Percentiles rank a stretch among this genome's conserved stretches.
Conservation (phyloP, 2,888 invertebrate genomes). For the Resseliella maxima region DNA sequence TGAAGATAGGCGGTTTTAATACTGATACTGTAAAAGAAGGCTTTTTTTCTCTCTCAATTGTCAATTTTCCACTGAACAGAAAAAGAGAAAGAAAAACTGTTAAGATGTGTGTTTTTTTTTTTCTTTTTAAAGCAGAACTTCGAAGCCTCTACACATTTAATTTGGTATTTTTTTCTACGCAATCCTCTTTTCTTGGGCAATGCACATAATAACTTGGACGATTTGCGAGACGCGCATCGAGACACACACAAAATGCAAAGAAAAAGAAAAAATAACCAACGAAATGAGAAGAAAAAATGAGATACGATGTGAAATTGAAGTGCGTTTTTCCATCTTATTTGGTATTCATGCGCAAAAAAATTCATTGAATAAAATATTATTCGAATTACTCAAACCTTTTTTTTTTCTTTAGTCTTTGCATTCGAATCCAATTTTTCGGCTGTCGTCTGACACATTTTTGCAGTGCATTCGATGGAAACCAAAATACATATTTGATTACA, state of each 20-base stretch:
- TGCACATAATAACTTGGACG: neutral
- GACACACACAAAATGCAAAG: neutral
- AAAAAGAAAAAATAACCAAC: neutral
- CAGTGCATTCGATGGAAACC: neutral
- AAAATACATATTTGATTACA: slow-evolving; percentile 50
- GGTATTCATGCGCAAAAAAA: slow-evolving; percentile 51
- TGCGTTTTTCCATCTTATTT: slow-evolving; percentile 33
- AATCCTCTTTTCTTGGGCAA: neutral
- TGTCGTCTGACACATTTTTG: neutral
- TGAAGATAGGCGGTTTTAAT: neutral
- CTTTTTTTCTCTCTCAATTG: neutral
- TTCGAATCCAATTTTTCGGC: neutral
- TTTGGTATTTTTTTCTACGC: neutral
- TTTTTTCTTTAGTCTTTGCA: neutral
- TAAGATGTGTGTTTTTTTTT: no score
- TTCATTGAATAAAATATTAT: slow-evolving; percentile 54
- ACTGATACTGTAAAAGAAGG: no score
- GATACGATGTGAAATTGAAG: neutral
- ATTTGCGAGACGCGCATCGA: neutral
- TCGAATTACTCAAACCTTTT: slow-evolving; percentile 11
- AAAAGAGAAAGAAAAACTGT: neutral
- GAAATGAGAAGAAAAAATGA: neutral
- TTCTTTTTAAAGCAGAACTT: neutral
- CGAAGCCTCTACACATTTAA: neutral
- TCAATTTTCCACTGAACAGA: neutral